Conservation (phyloP, 2,797 vertebrate species). For the Xenops minutus region DNA sequence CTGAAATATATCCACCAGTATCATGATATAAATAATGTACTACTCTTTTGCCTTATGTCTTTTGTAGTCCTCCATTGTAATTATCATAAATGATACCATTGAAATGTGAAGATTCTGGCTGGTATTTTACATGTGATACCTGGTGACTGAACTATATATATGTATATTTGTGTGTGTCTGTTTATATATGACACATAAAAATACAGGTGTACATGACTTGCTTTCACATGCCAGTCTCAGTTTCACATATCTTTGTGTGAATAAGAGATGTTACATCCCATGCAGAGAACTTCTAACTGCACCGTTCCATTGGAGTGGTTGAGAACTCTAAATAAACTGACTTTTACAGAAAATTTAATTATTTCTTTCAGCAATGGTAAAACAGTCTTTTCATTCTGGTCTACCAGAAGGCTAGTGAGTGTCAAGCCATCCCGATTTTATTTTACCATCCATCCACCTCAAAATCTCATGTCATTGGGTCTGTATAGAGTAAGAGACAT, state of each 20-base stretch:
- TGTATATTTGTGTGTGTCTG: background rate
- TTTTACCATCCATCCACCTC: background rate
- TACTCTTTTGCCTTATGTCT: background rate
- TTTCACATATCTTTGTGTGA: no score
- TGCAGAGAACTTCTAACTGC: background rate
- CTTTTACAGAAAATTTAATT: background rate
- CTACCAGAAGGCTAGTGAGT: background rate
- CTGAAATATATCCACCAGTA: background rate
- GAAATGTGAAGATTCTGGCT: background rate
- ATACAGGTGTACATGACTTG: background rate
- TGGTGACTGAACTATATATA: background rate
- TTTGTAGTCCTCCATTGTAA: background rate
- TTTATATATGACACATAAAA: background rate
- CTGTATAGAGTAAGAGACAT: rapidly evolving
- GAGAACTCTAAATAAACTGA: background rate
- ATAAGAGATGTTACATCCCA: background rate
- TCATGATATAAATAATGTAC: background rate
- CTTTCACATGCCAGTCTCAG: background rate
- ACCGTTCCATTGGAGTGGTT: background rate
- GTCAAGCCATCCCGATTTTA: background rate
- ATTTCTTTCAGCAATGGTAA: background rate
- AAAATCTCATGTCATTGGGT: background rate
- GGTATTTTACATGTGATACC: background rate
- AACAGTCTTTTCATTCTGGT: background rate
- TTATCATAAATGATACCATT: background rate